Evolutionary conservation across 2,113 vertebrate species (phyloP).

Genomic region (Diglossa brunneiventris): DNA sequence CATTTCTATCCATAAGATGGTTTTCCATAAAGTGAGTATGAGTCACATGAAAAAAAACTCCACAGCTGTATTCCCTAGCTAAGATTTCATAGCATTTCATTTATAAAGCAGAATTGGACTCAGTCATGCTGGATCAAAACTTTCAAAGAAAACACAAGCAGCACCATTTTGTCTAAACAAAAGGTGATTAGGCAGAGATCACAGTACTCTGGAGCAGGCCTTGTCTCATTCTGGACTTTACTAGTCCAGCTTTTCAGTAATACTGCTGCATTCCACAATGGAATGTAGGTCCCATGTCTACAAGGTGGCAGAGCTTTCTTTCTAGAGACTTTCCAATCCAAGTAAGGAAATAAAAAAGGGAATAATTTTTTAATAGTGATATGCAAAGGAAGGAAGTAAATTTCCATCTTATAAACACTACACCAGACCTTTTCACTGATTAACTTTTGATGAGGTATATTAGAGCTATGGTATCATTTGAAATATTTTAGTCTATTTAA

Average conservation of each 20-base stretch:
- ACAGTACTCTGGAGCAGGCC: background rate
- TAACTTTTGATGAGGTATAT: background rate
- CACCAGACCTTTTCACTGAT: background rate
- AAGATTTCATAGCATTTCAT: background rate
- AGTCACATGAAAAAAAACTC: background rate
- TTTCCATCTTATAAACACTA: background rate
- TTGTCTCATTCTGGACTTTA: background rate
- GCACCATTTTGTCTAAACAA: background rate
- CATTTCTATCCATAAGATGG: constrained; percentile 24
- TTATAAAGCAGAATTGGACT: background rate
- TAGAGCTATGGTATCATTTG: background rate
- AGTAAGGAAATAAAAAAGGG: background rate
- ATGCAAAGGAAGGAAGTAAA: background rate
- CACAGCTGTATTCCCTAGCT: background rate
- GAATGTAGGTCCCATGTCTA: background rate
- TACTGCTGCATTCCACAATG: background rate
- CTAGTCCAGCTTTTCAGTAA: background rate
- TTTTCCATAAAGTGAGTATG: constrained; percentile 23
- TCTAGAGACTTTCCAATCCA: background rate
- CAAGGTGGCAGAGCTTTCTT: background rate
- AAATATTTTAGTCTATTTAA: background rate
- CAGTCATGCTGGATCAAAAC: background rate
- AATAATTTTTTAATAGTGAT: background rate
- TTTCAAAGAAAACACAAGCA: background rate
- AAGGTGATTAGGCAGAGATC: background rate